These are phyloP conservation scores for Eristalis arbustorum DNA, from an alignment of 2,888 invertebrate species.

Conservation along the genomic window DNA sequence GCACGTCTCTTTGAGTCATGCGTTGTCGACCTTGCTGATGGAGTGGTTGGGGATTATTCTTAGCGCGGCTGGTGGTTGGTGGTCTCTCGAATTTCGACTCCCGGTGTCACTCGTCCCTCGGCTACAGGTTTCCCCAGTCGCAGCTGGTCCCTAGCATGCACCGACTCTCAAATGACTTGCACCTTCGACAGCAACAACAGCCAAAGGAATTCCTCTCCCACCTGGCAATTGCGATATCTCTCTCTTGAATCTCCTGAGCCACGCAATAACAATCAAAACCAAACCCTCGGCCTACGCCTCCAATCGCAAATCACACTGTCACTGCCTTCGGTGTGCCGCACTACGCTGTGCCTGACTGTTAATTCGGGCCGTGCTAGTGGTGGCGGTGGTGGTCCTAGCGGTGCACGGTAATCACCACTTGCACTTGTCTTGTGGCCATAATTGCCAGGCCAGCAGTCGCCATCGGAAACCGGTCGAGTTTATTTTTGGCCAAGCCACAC, in stretches of 20 bases:
- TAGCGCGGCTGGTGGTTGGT: no score
- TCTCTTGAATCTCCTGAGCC: background rate
- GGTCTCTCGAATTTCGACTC: no score
- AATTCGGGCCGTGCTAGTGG: background rate
- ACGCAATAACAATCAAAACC: background rate
- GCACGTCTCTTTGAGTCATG: no score
- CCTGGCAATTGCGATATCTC: background rate
- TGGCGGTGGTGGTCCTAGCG: slow-evolving; percentile 39
- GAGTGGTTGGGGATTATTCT: no score
- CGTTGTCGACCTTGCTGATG: no score
- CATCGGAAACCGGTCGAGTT: slow-evolving; percentile 51
- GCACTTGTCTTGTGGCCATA: slow-evolving; percentile 45
- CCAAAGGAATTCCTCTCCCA: background rate
- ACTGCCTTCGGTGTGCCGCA: background rate
- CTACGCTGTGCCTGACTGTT: background rate
- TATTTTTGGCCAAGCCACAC: slow-evolving; percentile 37
- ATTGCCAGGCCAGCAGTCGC: slow-evolving; percentile 11
- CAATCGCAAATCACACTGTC: background rate
- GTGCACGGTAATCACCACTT: slow-evolving; percentile 41
- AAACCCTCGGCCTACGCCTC: background rate
- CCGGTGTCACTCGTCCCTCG: no score
- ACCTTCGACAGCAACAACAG: no score
- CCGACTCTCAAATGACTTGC: no score
- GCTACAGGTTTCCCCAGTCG: no score
- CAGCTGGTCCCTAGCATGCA: no score